These are phyloP conservation scores for Mionectes olivaceus DNA, from an alignment of 2,797 vertebrate species.

Conservation along the genomic window DNA sequence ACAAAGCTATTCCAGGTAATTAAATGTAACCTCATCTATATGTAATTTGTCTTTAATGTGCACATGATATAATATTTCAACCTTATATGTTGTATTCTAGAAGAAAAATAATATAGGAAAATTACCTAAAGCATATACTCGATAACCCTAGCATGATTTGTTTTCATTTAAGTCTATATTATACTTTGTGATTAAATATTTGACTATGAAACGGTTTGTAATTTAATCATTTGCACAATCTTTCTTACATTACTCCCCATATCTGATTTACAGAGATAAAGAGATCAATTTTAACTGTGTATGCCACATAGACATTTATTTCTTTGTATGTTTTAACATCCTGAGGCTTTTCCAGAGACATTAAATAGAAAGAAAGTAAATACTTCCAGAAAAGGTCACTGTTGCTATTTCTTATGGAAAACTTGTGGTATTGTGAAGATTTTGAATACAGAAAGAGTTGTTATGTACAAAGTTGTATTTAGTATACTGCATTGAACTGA, in stretches of 20 bases:
- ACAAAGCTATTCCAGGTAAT: slow-evolving; percentile 67
- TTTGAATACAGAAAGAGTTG: not conserved
- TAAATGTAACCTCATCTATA: slow-evolving; percentile 58
- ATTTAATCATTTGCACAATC: slow-evolving; percentile 30
- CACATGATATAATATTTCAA: slow-evolving; percentile 17
- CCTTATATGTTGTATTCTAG: not conserved
- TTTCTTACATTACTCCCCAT: not conserved
- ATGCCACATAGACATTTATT: not conserved
- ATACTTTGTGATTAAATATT: slow-evolving; percentile 13
- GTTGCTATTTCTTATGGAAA: not conserved
- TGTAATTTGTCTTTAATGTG: slow-evolving; percentile 56
- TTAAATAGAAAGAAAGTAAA: slow-evolving; percentile 17
- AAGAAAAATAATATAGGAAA: slow-evolving; percentile 20
- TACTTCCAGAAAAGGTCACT: not conserved
- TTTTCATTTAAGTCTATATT: slow-evolving; percentile 35
- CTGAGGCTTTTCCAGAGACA: not conserved
- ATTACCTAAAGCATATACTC: not conserved
- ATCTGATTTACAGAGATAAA: slow-evolving; percentile 21
- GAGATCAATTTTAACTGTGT: slow-evolving; percentile 4
- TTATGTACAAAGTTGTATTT: not conserved
- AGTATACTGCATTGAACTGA: not conserved
- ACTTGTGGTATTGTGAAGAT: not conserved
- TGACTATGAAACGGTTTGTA: slow-evolving; percentile 12
- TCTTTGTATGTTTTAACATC: not conserved
- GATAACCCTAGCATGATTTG: slow-evolving; percentile 22